Conservation (phyloP, 2,797 vertebrate genomes). For the Acipenser transmontanus region DNA sequence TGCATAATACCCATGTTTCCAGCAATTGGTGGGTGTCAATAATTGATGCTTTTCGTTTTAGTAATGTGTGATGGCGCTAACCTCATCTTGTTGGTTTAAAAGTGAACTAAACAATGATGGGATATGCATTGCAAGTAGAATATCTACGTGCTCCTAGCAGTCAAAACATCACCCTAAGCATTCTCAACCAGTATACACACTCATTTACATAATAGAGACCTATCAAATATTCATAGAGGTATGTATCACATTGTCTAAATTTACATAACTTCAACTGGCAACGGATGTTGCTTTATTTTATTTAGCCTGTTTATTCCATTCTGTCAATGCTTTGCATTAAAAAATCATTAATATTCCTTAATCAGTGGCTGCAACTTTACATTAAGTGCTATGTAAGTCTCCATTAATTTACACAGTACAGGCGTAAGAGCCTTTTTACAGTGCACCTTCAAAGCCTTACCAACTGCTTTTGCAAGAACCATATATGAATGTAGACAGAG, state of each 20-base stretch:
- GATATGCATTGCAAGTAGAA: too few species aligned
- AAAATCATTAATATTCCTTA: conserved; percentile 1
- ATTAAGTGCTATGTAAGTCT: conserved; percentile 6
- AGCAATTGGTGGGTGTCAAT: conserved; percentile 55
- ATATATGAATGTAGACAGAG: too few species aligned
- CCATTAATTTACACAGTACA: background rate
- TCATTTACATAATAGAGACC: background rate
- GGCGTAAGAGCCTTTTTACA: background rate
- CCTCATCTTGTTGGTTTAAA: too few species aligned
- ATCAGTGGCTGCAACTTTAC: background rate
- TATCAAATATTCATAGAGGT: background rate
- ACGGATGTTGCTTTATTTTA: background rate
- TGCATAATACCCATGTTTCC: conserved; percentile 62
- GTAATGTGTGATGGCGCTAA: background rate
- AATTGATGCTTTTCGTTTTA: conserved; percentile 53
- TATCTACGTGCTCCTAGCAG: too few species aligned
- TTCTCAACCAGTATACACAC: background rate
- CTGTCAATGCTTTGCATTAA: background rate
- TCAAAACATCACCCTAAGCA: too few species aligned
- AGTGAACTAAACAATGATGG: too few species aligned
- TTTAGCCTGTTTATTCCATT: background rate
- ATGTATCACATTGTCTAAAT: background rate
- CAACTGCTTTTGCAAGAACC: background rate
- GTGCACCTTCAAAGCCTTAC: background rate
- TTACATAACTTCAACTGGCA: background rate